These are phyloP conservation scores for Drosophila nr. medialis DNA, from an alignment of 2,888 invertebrate genomes.

Conservation along the genomic window DNA sequence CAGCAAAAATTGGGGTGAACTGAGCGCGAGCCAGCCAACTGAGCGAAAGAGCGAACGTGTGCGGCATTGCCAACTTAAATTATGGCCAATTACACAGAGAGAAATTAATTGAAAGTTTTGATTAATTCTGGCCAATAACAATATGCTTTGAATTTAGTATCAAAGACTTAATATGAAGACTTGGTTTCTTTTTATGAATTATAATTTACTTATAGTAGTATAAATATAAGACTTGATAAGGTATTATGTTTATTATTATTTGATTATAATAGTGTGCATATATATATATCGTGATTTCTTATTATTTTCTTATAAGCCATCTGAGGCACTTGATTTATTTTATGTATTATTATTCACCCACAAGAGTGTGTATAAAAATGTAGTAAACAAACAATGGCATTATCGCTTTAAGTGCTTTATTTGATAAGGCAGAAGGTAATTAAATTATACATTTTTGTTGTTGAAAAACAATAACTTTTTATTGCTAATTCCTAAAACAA, in stretches of 20 bases:
- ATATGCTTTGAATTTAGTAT: neutral
- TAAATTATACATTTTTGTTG: neutral
- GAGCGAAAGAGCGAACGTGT: constrained; percentile 15
- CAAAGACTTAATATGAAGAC: too few species aligned
- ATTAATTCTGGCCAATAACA: neutral
- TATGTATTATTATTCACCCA: neutral
- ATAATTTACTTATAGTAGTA: neutral
- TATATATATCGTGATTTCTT: neutral
- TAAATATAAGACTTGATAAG: neutral
- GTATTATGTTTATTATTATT: neutral
- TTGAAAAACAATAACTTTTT: neutral
- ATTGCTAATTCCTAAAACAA: neutral
- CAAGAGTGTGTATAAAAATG: neutral
- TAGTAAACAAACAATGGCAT: neutral
- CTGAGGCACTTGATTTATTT: neutral
- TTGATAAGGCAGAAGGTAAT: neutral
- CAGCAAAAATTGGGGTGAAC: constrained; percentile 48
- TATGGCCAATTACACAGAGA: constrained; percentile 24
- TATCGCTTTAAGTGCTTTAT: neutral
- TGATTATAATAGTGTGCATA: too few species aligned
- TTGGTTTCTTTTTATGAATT: neutral
- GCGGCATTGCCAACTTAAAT: constrained; percentile 37
- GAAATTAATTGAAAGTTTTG: neutral
- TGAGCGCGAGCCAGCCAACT: constrained; percentile 20
- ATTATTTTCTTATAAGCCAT: neutral